phyloP scores from a whole-genome alignment of 2,113 vertebrate species.

The Aldabrachelys gigantea region DNA sequence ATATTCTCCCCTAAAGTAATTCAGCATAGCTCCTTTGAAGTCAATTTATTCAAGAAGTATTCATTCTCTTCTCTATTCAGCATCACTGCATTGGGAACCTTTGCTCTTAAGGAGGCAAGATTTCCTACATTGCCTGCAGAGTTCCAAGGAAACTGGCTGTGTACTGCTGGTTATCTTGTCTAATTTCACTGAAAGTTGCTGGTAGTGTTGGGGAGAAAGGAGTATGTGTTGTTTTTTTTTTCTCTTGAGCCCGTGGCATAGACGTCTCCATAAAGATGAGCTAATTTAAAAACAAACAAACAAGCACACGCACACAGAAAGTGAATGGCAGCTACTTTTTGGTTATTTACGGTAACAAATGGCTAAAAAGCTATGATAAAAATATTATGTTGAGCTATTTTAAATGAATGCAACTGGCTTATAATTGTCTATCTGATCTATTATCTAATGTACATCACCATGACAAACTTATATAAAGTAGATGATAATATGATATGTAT shows the following conservation, averaged over 20 bases:
- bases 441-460: neutral
- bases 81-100: neutral
- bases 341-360: neutral
- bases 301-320: neutral
- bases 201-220: neutral
- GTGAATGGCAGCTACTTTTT: neutral
- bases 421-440: neutral
- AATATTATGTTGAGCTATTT: neutral
- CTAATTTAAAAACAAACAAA: neutral
- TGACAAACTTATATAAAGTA: neutral
- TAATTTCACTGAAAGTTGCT: neutral
- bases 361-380: neutral
- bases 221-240: neutral
- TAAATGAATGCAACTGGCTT: neutral
- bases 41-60: neutral
- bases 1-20: neutral
- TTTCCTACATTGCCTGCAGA: neutral
- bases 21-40: neutral
- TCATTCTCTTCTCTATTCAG: neutral
- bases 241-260: neutral
- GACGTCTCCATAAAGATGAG: neutral
- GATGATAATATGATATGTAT: neutral
- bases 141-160: neutral
- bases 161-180: neutral
- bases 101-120: neutral